Conservation (phyloP, 1,140 invertebrate genomes). For the Caenorhabditis elegans region DNA sequence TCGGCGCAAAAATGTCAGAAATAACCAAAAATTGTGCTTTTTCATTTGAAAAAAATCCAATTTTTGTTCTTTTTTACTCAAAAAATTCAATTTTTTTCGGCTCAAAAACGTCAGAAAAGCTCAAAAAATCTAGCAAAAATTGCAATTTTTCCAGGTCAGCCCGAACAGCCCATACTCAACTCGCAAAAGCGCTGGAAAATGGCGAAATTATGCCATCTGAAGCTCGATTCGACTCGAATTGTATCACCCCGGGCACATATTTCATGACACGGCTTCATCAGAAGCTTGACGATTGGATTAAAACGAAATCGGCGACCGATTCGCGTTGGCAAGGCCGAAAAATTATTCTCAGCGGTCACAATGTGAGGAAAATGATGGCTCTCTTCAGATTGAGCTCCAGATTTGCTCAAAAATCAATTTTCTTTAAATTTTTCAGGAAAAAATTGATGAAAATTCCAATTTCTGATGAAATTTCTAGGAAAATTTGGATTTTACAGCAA, state of each 20-base stretch:
- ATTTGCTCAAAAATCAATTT: too few species aligned
- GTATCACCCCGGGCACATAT: conserved; percentile 86
- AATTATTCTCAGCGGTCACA: conserved; percentile 72
- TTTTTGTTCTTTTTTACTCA: too few species aligned
- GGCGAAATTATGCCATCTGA: conserved; percentile 75
- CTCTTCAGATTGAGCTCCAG: background rate
- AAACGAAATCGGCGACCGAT: conserved; percentile 81
- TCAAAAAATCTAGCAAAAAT: too few species aligned
- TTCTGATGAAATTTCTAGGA: too few species aligned
- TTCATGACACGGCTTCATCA: conserved; percentile 76
- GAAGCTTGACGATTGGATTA: conserved; percentile 83
- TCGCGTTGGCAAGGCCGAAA: conserved; percentile 74
- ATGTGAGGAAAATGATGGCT: conserved; percentile 71
- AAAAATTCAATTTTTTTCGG: conserved; percentile 70
- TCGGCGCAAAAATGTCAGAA: too few species aligned
- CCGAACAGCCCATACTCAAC: conserved; percentile 81
- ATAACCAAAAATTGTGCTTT: too few species aligned
- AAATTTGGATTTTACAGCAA: too few species aligned
- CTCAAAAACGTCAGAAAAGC: too few species aligned
- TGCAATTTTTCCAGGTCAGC: conserved; percentile 51
- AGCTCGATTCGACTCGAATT: conserved; percentile 91
- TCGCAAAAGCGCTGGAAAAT: conserved; percentile 76
- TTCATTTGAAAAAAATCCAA: too few species aligned
- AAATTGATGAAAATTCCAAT: too few species aligned
- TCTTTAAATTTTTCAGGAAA: too few species aligned